Evolutionary conservation across 2,113 vertebrate species (phyloP), one percentile per base, ranked within the genome.

Genomic region (Hemiscyllium ocellatum): DNA sequence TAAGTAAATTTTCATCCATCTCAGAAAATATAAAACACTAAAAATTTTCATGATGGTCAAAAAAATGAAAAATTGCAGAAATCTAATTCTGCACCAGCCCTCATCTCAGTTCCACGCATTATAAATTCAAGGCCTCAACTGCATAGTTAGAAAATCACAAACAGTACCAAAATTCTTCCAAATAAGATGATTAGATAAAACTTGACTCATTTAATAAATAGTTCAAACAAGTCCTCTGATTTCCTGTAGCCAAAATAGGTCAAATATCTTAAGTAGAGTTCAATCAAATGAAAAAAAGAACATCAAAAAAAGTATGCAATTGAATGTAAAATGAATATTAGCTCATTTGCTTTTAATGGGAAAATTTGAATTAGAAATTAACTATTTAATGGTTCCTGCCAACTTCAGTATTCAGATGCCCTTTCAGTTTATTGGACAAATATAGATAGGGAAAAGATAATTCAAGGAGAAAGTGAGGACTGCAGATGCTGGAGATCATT

Each of bases 131-230:
- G 7, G 56, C n/a, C 56, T 37, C 33, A 37, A 1, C 3, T 17
- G 89, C 66, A 91, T 91, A 66, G 22, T 91, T 91, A 91, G 29
- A n/a, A 66, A 65, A n/a, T 33, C 56, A 66, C 15, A 17, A 20
- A 37, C 61, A 91, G 61, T 66, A 91, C 33, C 61, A 66, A n/a
- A 66, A 20, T 91, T 91, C n/a, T 66, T 91, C 61, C 22, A 22
- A 66, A 91, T 65, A 66, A 66, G 4, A 33, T 10, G 22, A 66
- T 61, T 33, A 91, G 66, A 37, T 91, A 37, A 37, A n/a, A 66
- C 22, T 33, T n/a, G 66, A 65, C 29, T 91, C 37, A 91, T n/a
- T 91, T n/a, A 91, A 91, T 37, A 65, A 91, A 91, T 91, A n/a
- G 56, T n/a, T 65, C 87, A 90, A 89, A 90, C 29, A 4, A 90